Evolutionary conservation across 2,888 invertebrate genomes (phyloP).

Genomic region (Pseudanteris insignis): DNA sequence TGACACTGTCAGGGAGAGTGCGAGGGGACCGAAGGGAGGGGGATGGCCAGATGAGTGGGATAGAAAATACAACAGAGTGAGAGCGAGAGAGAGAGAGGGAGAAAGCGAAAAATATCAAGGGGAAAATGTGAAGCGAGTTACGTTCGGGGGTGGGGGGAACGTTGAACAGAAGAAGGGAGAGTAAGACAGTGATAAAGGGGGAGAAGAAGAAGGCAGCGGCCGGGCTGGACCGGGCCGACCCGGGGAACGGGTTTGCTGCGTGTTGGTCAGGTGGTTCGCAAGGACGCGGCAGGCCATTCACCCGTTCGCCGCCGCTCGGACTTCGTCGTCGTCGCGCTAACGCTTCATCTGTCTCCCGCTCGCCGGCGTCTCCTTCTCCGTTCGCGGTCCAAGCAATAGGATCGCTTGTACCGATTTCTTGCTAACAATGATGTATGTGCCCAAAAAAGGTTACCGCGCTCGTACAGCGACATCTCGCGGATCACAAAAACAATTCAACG

Average conservation of each 20-base stretch:
- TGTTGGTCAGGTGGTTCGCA: slow-evolving; percentile 55
- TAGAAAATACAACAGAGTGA: not conserved
- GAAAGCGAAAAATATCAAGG: not conserved
- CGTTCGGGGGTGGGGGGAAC: not conserved
- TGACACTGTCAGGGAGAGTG: too few relatives aligned
- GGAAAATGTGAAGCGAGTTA: not conserved
- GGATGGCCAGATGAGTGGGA: too few relatives aligned
- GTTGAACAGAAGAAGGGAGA: slow-evolving; percentile 1
- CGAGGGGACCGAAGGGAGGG: too few relatives aligned
- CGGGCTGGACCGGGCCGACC: slow-evolving; percentile 65
- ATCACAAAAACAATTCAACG: not conserved
- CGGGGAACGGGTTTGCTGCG: slow-evolving; percentile 41
- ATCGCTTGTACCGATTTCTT: slow-evolving; percentile 35
- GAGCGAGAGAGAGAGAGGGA: not conserved
- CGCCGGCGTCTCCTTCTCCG: slow-evolving; percentile 35
- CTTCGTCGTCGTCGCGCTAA: slow-evolving; percentile 45
- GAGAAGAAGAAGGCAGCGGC: slow-evolving; percentile 54
- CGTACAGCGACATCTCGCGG: slow-evolving; percentile 3
- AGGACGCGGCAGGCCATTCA: slow-evolving; percentile 59
- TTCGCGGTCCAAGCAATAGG: slow-evolving; percentile 30
- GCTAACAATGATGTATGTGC: slow-evolving; percentile 33
- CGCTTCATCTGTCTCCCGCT: slow-evolving; percentile 41
- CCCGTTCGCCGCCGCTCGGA: slow-evolving; percentile 49
- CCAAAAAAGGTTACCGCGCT: slow-evolving; percentile 23
- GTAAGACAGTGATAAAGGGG: slow-evolving; percentile 21